Conservation (phyloP, 2,113 vertebrate species). For the Dissostichus mawsoni region DNA sequence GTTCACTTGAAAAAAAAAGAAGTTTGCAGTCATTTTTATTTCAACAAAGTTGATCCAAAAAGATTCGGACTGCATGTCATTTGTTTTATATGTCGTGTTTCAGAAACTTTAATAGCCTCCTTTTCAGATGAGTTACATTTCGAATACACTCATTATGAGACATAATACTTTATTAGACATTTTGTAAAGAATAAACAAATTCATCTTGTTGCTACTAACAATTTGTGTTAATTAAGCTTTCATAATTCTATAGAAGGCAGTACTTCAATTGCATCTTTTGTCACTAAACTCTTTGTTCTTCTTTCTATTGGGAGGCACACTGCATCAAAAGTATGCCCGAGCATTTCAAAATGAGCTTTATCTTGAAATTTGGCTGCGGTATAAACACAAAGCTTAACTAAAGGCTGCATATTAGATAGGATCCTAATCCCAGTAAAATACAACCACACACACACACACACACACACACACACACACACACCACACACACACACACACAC, state of each 20-base stretch:
- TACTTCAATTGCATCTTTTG: conserved; percentile 4
- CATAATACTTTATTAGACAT: background rate
- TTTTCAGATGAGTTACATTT: background rate
- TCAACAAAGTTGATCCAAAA: background rate
- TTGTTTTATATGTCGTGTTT: background rate
- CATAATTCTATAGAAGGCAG: background rate
- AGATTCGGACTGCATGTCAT: background rate
- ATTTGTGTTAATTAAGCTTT: background rate
- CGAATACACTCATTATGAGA: background rate
- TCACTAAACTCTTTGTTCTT: background rate
- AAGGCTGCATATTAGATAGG: conserved; percentile 39
- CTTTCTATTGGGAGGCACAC: background rate
- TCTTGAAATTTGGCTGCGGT: conserved; percentile 9
- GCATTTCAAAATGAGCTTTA: conserved; percentile 20
- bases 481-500: conserved; percentile 1
- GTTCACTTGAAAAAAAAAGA: background rate
- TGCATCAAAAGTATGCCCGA: background rate
- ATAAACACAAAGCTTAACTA: conserved; percentile 22
- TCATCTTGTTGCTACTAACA: background rate
- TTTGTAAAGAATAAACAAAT: background rate
- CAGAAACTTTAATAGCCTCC: background rate
- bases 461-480: conserved; percentile 26
- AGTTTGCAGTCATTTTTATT: background rate
- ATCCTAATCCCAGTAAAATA: conserved; percentile 45
- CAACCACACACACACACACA: background rate